Evolutionary conservation across 2,113 vertebrate species (phyloP), one percentile per base, ranked within the genome.

Genomic region (Protobothrops mucrosquamatus): DNA sequence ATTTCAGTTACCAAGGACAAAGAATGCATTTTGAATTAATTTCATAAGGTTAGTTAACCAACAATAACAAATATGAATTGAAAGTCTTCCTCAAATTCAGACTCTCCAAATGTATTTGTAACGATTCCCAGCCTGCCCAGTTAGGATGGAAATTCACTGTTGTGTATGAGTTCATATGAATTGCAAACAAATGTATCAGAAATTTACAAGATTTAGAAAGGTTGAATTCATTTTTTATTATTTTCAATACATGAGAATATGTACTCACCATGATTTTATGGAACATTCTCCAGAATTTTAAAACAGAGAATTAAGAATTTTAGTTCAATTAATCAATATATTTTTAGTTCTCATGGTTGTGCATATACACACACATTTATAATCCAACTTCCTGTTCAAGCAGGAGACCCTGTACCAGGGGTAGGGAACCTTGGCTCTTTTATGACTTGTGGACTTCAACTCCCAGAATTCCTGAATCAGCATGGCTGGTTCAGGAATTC

Each of bases 21-120:
- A 92, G 85, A 93, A 87, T 39, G 89, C 55, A 23, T 91, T 95
- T 81, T 94, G 85, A n/a, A 1, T 74, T 85, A 90, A 81, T 81
- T 18, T 26, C 57, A 88, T 69, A 23, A 52, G 10, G 24, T 20
- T 15, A 52, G 51, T 92, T 34, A 57, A 46, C 57, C 24, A 57
- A 54, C 93, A 92, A 6, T 61, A 93, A 94, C 89, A 89, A 92
- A 81, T 87, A 23, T 24, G 69, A 91, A 61, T 23, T 39, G 23
- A 92, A 48, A 39, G 34, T 34, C 74, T 81, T 81, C 69, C 6
- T 81, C 74, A 81, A 81, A 81, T 81, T 81, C 74, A 81, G 34
- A 81, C 7, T 39, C 34, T 81, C 34, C 6, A 81, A 81, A 81
- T 81, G 34, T 39, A 39, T 81, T 81, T 43, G 34, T 81, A 43